Evolutionary conservation across 2,797 vertebrate genomes (phyloP).

Genomic region (Enteromius afrohamiltoni): DNA sequence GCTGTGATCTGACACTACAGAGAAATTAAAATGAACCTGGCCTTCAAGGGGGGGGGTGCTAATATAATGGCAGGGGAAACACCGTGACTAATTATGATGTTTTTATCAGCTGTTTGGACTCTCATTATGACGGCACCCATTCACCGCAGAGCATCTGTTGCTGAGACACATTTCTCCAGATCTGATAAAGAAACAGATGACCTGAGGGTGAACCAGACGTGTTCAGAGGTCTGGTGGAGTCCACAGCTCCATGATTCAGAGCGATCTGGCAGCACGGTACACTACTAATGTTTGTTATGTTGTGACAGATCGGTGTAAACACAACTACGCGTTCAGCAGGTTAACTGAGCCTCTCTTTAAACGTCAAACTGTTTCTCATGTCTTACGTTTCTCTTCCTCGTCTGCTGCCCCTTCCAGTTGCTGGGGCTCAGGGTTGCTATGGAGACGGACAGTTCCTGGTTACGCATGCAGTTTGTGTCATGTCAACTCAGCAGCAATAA

Average conservation of each 20-base stretch:
- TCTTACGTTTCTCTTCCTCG: neutral
- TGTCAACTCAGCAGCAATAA: constrained; percentile 32
- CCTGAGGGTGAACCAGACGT: too few relatives aligned
- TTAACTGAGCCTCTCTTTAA: neutral
- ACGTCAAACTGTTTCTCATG: neutral
- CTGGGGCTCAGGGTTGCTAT: constrained; percentile 24
- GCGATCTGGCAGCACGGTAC: neutral
- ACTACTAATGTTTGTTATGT: neutral
- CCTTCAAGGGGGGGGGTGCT: too few relatives aligned
- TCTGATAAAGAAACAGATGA: too few relatives aligned
- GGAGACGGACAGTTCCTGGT: constrained; percentile 46
- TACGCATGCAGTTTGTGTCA: constrained; percentile 38
- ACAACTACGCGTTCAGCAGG: neutral
- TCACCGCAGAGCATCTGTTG: too few relatives aligned
- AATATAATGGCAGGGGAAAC: too few relatives aligned
- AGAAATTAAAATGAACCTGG: too few relatives aligned
- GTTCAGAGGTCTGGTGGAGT: neutral
- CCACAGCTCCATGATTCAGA: too few relatives aligned
- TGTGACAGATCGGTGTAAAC: neutral
- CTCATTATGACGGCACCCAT: too few relatives aligned
- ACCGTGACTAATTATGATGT: too few relatives aligned
- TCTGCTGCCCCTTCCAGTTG: constrained; percentile 14
- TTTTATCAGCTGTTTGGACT: too few relatives aligned
- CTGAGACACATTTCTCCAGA: too few relatives aligned
- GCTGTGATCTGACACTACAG: too few relatives aligned